phyloP scores from a whole-genome alignment of 2,888 invertebrate genomes.

The Pogonocherus hispidulus region DNA sequence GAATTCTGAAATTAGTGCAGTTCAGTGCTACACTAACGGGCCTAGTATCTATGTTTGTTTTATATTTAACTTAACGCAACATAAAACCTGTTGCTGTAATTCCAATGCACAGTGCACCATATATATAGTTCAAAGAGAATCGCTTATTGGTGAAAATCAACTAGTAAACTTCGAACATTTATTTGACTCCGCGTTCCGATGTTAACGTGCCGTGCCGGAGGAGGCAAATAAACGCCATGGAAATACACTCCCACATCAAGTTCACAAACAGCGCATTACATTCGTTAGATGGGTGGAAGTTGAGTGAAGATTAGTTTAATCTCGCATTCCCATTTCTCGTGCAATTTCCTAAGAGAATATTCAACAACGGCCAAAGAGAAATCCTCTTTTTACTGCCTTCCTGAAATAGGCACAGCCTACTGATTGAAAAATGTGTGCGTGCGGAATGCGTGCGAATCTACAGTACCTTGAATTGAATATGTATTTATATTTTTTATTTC shows the following conservation, averaged over 20 bases:
- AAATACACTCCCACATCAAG: slow-evolving; percentile 13
- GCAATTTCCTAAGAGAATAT: slow-evolving; percentile 2
- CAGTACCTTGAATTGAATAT: too few relatives aligned
- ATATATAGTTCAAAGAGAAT: background rate
- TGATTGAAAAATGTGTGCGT: too few relatives aligned
- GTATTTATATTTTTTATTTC: too few relatives aligned
- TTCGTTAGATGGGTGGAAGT: slow-evolving; percentile 16
- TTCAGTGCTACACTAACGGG: too few relatives aligned
- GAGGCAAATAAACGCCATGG: slow-evolving; percentile 11
- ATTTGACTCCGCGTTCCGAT: slow-evolving; percentile 12
- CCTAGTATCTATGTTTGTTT: too few relatives aligned
- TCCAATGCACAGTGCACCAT: background rate
- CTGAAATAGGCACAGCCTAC: too few relatives aligned
- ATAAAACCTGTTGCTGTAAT: too few relatives aligned
- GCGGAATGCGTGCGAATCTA: too few relatives aligned
- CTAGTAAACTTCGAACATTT: slow-evolving; percentile 14
- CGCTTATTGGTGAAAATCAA: slow-evolving; percentile 3
- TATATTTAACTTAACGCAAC: too few relatives aligned
- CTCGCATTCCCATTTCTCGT: slow-evolving; percentile 7
- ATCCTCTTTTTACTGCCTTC: background rate
- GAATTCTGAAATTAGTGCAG: too few relatives aligned
- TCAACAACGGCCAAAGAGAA: background rate
- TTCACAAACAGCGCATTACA: slow-evolving; percentile 10
- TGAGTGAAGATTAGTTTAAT: slow-evolving; percentile 9
- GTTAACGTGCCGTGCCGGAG: background rate